Base-by-base conservation (phyloP, 2,888 invertebrate species). In the Drosophila melanosoma region DNA sequence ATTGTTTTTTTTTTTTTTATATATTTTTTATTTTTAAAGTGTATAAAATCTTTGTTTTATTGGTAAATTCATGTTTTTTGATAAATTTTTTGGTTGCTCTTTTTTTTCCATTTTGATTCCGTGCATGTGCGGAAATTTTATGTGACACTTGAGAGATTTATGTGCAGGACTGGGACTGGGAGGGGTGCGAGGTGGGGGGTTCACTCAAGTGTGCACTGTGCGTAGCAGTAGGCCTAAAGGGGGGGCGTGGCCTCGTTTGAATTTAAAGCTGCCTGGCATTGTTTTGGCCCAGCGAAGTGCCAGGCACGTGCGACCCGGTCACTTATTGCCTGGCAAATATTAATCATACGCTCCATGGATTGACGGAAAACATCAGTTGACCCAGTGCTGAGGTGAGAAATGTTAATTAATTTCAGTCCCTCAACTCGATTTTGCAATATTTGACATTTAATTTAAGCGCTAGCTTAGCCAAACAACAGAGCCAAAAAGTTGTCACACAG, bases 71-170 rank as follows among this genome's bases (percentile, higher is more conserved):
- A 11, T 7, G 26, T 20, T 65, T 72, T 76, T 76, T 61, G 45
- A 56, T 60, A 59, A 15, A 35, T 20, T 61, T 65, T 35, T 64
- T 69, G 68, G 52, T 66, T 60, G 69, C 69, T 20, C 12, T 32
- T 33, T 23, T 65, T 66, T 76, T 85, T 82, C 70, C 88, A 87
- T 84, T 88, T 86, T 83, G 85, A 88, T 86, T 88, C 87, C 71
- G 81, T 83, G 73, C 86, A 89, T 87, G 87, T 87, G 88, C 89
- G 82, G 83, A 82, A 83, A 87, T 87, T 87, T 87, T 87, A 87
- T 87, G 87, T 89, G 87, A 87, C 87, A 87, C 86, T 87, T 89
- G 87, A 77, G 76, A 87, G 89, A 87, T 87, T 87, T 87, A 87
- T 77, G 81, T 57, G 63, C 38, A 0, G 58, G 49, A 33, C 23